Evolutionary conservation across 2,888 invertebrate species (phyloP).

Genomic region (Xylophagus ater): DNA sequence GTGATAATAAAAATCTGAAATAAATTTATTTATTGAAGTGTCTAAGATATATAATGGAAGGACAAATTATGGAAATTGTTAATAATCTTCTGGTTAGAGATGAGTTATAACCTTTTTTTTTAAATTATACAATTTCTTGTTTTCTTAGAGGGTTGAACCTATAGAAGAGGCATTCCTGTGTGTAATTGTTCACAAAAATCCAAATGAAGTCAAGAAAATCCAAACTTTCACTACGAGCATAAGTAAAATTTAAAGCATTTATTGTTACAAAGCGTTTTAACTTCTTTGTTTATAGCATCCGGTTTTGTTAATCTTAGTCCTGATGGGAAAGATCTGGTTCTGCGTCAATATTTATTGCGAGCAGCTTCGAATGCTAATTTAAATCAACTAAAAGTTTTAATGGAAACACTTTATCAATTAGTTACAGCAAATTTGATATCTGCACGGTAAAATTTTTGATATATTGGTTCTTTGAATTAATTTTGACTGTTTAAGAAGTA

Average conservation of each 20-base stretch:
- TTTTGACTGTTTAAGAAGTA: too few species aligned
- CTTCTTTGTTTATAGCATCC: conserved; percentile 33
- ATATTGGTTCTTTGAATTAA: too few species aligned
- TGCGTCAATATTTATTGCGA: conserved; percentile 62
- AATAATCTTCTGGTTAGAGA: conserved; percentile 23
- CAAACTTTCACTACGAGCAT: conserved; percentile 58
- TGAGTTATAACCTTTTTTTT: not conserved
- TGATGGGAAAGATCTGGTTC: conserved; percentile 63
- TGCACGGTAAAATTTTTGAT: conserved; percentile 49
- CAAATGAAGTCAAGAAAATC: conserved; percentile 57
- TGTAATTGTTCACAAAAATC: conserved; percentile 66
- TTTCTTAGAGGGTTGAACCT: conserved; percentile 58
- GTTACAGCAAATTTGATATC: conserved; percentile 62
- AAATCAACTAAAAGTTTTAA: conserved; percentile 61
- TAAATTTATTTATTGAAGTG: too few species aligned
- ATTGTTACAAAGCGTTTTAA: not conserved
- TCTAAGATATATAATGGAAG: too few species aligned
- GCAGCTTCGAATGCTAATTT: conserved; percentile 64
- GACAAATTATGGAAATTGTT: conserved; percentile 13
- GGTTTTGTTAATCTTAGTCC: conserved; percentile 54
- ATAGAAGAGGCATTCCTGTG: conserved; percentile 86
- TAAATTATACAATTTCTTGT: conserved; percentile 1
- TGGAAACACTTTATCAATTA: conserved; percentile 62
- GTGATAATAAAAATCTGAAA: too few species aligned
- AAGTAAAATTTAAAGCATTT: conserved; percentile 22